Evolutionary conservation across 2,888 invertebrate species (phyloP).

Genomic region (Rhorus exstirpatorius): DNA sequence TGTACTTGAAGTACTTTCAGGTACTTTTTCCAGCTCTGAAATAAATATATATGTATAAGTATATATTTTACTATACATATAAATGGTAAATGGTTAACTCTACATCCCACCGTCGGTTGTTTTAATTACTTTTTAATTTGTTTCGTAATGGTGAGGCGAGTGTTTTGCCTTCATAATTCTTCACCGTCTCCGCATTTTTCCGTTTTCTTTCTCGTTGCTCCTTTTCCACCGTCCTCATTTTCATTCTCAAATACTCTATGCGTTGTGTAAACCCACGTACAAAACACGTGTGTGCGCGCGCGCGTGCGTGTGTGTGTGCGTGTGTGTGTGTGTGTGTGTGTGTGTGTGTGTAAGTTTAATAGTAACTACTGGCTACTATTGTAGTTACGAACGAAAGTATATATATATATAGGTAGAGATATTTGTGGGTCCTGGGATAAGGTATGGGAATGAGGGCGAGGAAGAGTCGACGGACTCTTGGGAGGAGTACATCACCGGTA

Average conservation of each 20-base stretch:
- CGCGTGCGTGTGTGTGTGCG: no score
- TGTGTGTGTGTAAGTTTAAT: constrained; percentile 68
- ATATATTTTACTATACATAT: constrained; percentile 1
- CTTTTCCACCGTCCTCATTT: constrained; percentile 59
- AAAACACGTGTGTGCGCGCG: no score
- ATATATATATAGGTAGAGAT: constrained; percentile 31
- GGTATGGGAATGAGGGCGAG: constrained; percentile 34
- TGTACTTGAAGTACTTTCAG: no score
- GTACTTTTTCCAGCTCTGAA: no score
- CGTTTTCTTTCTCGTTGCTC: constrained; percentile 19
- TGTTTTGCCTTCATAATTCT: constrained; percentile 79
- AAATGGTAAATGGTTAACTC: constrained; percentile 33
- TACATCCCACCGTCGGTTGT: constrained; percentile 73
- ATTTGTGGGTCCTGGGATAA: not conserved
- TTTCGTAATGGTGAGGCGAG: constrained; percentile 79
- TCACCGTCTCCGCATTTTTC: constrained; percentile 23
- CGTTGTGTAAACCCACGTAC: constrained; percentile 36
- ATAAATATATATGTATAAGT: not conserved
- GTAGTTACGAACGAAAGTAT: constrained; percentile 56
- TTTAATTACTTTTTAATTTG: constrained; percentile 84
- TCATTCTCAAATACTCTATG: constrained; percentile 59
- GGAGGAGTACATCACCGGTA: constrained; percentile 80
- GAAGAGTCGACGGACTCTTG: constrained; percentile 73
- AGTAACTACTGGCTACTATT: constrained; percentile 61
- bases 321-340: no score